These are phyloP conservation scores for Rattus rattus DNA, from an alignment of 2,113 vertebrate genomes.

Conservation along the genomic window DNA sequence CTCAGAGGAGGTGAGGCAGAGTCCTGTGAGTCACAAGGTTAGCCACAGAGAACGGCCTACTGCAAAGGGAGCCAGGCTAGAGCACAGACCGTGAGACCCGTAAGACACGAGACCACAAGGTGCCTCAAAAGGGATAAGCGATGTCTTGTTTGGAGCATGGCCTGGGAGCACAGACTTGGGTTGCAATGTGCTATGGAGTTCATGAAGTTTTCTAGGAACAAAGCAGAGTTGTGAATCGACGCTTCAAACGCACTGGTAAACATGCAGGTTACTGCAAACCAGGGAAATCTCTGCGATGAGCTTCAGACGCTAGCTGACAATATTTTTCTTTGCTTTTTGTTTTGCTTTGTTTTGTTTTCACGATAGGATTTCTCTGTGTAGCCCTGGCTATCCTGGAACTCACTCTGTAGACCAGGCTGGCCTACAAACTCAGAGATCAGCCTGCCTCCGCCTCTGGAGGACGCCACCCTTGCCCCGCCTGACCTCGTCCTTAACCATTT, in stretches of 20 bases:
- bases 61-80: background rate
- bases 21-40: background rate
- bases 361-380: no score
- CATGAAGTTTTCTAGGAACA: background rate
- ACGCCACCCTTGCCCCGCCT: no score
- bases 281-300: background rate
- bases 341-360: no score
- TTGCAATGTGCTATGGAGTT: background rate
- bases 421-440: no score
- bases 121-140: background rate
- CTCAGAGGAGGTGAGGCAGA: background rate
- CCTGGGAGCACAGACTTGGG: background rate
- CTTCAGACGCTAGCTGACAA: background rate
- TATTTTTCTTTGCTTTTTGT: no score
- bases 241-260: background rate
- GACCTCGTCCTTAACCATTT: no score
- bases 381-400: no score
- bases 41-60: background rate
- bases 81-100: background rate
- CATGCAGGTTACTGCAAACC: background rate
- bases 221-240: background rate
- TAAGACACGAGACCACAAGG: accelerated
- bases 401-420: no score
- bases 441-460: no score
- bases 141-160: background rate